Base-by-base conservation (phyloP, 92 coral and sea anemone genomes). In the Parazoanthus swiftii region DNA sequence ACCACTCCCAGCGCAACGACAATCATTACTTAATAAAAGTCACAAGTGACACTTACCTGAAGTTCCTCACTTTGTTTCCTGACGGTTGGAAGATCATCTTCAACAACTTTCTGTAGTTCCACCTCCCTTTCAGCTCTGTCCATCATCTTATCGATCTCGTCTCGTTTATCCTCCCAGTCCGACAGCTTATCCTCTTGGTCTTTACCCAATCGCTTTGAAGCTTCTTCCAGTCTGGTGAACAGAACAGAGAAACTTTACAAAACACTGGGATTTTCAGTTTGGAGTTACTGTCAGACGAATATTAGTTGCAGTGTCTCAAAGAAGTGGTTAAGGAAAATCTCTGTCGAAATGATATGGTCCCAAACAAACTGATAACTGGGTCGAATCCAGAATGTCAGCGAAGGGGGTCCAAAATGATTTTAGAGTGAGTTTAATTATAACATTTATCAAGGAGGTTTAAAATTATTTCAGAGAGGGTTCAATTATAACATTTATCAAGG, bases 91-190 rank as follows among this genome's bases (percentile, higher is more conserved):
- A 90, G 92, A 51, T 80, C 85, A 3, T 58, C 79, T 33, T 51
- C 85, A 58, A 81, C 79, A 39, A 82, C 39, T 20, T 70, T 79
- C 2, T 83, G 67, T 15, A 68, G 11, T 35, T 86, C 46, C 3
- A 75, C 15, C 42, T 92, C 88, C 74, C 85, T 66, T 66, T 95
- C 98, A 54, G 93, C 88, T 38, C 82, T 89, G 37, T 92, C 85
- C 68, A 95, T 48, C 70, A 92, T 82, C 65, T 89, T 68, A 88
- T 95, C 98, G 71, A 97, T 83, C 85, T 76, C 84, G 25, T 84
- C 86, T n/a, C 89, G 76, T 46, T 82, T 92, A 29, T 89, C 93
- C 77, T 92, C 91, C 99, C 99, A 94, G 67, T 85, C 85, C 29
- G 83, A 88, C 23, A 89, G 70, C 72, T 91, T 94, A 38, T 44